These are phyloP conservation scores for rabbit (Oryctolagus cuniculus) DNA, from an alignment of 2,113 vertebrate genomes.

Conservation along the genomic window mOryCun1.1 NC_091452.1:22753001-22753500, in stretches of 20 bases:
- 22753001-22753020: background rate
- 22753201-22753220: background rate
- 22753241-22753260: too few species aligned
- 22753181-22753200: background rate
- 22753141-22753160: background rate
- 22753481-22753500: background rate
- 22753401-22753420: too few species aligned
- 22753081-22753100: background rate
- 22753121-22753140: background rate
- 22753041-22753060: background rate
- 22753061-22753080: background rate
- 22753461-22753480: background rate
- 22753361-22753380: too few species aligned
- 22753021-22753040: background rate
- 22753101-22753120: background rate
- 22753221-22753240: background rate
- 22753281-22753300: too few species aligned
- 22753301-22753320: too few species aligned
- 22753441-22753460: too few species aligned
- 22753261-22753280: too few species aligned
- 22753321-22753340: too few species aligned
- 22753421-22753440: too few species aligned
- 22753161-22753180: background rate
- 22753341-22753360: too few species aligned
- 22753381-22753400: too few species aligned